phyloP scores from a whole-genome alignment of 2,113 vertebrate genomes.

The Carollia perspicillata region DNA sequence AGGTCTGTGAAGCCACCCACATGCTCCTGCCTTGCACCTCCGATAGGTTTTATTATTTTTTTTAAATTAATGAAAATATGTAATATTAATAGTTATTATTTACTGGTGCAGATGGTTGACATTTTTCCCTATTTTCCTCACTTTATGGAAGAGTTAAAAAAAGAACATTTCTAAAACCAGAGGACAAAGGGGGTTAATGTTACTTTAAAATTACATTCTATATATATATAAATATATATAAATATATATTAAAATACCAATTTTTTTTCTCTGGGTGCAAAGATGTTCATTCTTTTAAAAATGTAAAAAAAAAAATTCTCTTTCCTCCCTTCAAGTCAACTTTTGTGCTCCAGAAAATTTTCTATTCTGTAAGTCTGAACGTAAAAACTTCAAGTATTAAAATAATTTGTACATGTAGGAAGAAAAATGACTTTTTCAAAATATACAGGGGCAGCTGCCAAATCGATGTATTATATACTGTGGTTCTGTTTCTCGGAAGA shows the following conservation, averaged over 20 bases:
- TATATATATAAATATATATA: constrained; percentile 83
- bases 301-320: constrained; percentile 77
- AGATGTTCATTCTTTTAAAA: constrained; percentile 85
- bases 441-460: constrained; percentile 89
- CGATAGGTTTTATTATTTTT: constrained; percentile 86
- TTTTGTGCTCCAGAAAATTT: constrained; percentile 88
- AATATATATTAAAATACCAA: constrained; percentile 87
- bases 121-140: constrained; percentile 86
- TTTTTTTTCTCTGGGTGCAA: constrained; percentile 85
- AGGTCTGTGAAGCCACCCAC: constrained; percentile 67
- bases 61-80: constrained; percentile 91
- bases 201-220: constrained; percentile 87
- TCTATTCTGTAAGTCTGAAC: constrained; percentile 85
- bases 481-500: constrained; percentile 87
- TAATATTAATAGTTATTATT: constrained; percentile 91
- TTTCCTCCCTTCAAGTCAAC: constrained; percentile 81
- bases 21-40: constrained; percentile 79
- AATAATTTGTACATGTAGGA: constrained; percentile 89
- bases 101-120: constrained; percentile 87
- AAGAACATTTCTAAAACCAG: constrained; percentile 87
- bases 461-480: constrained; percentile 90
- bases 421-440: constrained; percentile 86
- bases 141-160: constrained; percentile 81
- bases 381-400: constrained; percentile 89
- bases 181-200: constrained; percentile 87